phyloP scores from a whole-genome alignment of 2,797 vertebrate species.

The Sciaenops ocellatus region DNA sequence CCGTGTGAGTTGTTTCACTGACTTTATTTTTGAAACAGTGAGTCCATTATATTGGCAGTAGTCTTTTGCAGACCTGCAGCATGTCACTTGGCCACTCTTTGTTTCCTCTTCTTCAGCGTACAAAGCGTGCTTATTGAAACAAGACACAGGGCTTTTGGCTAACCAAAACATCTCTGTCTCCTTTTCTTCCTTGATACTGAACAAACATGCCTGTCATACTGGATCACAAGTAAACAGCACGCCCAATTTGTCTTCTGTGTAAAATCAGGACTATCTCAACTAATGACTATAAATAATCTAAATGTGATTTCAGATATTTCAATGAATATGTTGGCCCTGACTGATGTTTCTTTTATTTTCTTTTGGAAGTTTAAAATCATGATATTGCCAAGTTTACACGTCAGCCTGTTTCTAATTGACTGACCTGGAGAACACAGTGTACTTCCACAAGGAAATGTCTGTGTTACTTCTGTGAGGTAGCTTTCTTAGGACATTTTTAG shows the following conservation, averaged over 20 bases:
- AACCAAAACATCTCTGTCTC: conserved; percentile 49
- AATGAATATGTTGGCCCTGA: conserved; percentile 31
- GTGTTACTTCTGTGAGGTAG: not conserved
- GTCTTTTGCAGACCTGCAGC: conserved; percentile 48
- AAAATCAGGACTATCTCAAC: conserved; percentile 43
- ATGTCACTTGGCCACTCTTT: conserved; percentile 59
- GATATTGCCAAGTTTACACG: conserved; percentile 29
- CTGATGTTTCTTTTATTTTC: not conserved
- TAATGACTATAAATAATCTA: conserved; percentile 56
- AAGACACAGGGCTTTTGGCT: conserved; percentile 63
- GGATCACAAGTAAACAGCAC: conserved; percentile 41
- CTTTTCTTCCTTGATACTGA: conserved; percentile 53
- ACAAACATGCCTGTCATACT: conserved; percentile 38
- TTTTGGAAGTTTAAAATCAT: conserved; percentile 18
- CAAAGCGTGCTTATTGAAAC: conserved; percentile 70
- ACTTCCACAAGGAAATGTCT: conserved; percentile 33
- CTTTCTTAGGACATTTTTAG: conserved; percentile 2
- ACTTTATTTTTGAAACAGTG: conserved; percentile 34
- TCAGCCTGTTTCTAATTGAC: conserved; percentile 46
- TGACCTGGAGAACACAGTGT: conserved; percentile 25
- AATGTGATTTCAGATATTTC: conserved; percentile 43
- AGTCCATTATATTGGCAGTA: conserved; percentile 42
- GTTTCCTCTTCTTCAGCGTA: conserved; percentile 54
- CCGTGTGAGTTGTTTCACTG: not conserved
- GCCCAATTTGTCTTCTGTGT: conserved; percentile 50